A percentile compares a stretch with the other conserved stretches of the same genome.
These are phyloP conservation scores for Apis dorsata DNA, from an alignment of 1,140 invertebrate species.

Conservation along the genomic window DNA sequence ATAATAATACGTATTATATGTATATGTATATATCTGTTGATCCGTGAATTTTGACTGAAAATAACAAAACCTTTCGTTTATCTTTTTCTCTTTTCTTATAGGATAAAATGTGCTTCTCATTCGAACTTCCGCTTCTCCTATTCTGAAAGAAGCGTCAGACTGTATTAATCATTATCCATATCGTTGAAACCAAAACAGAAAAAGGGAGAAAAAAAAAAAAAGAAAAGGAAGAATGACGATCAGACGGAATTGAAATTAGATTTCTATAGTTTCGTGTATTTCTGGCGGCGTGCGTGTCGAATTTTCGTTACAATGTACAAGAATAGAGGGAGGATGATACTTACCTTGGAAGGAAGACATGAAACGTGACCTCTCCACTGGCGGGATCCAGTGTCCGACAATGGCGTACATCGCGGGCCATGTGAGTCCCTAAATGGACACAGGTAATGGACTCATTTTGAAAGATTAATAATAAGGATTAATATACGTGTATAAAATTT, in stretches of 20 bases:
- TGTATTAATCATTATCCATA: constrained; percentile 62
- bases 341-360: constrained; percentile 89
- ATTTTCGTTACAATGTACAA: constrained; percentile 79
- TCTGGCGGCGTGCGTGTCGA: constrained; percentile 66
- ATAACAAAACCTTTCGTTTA: constrained; percentile 32
- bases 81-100: background rate
- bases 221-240: background rate
- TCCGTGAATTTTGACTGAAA: constrained; percentile 69
- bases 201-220: background rate
- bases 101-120: constrained; percentile 50
- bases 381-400: constrained; percentile 92
- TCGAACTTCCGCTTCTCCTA: constrained; percentile 59
- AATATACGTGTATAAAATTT: background rate
- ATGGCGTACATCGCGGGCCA: constrained; percentile 93
- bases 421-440: constrained; percentile 85
- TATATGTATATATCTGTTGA: constrained; percentile 38
- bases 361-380: constrained; percentile 87
- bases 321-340: constrained; percentile 64
- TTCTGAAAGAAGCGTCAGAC: constrained; percentile 72
- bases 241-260: background rate
- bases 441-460: background rate
- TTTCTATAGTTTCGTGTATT: background rate
- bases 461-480: background rate
- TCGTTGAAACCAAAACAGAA: constrained; percentile 6
- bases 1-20: constrained; percentile 9